Evolutionary conservation across 2,888 invertebrate species (phyloP).

Genomic region (Disparrhopalites patrizii): DNA sequence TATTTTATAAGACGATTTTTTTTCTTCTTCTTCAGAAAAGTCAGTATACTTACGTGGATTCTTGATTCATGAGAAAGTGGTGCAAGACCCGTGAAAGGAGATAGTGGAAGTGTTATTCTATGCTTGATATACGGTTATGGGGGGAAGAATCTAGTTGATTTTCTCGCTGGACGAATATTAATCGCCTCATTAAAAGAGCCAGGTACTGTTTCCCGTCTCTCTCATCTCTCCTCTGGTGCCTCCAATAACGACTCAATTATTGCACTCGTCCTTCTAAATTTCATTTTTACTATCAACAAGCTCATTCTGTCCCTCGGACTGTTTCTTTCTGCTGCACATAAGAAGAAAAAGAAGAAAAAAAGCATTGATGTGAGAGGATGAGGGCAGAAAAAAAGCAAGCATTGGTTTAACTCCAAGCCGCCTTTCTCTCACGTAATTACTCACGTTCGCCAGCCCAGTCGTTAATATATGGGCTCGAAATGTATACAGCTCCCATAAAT

Average conservation of each 20-base stretch:
- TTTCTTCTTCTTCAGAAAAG: not conserved
- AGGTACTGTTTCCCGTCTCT: constrained; percentile 6
- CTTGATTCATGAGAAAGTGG: not conserved
- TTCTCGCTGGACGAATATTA: constrained; percentile 30
- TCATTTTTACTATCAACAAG: constrained; percentile 5
- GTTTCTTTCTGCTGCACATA: not conserved
- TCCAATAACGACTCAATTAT: constrained; percentile 22
- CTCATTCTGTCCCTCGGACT: not conserved
- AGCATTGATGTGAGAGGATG: too few species aligned
- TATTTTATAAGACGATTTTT: too few species aligned
- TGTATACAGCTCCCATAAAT: not conserved
- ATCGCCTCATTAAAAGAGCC: constrained; percentile 27
- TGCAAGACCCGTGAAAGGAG: too few species aligned
- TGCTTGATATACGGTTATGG: constrained; percentile 28
- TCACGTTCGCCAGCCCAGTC: not conserved
- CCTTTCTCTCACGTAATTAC: too few species aligned
- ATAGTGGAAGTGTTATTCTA: constrained; percentile 9
- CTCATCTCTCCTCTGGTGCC: not conserved
- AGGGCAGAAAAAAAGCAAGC: too few species aligned
- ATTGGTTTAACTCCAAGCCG: too few species aligned
- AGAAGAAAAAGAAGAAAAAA: too few species aligned
- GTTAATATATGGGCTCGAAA: not conserved
- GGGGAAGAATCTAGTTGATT: constrained; percentile 16
- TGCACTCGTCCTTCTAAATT: not conserved
- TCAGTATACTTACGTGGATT: not conserved